A percentile compares a stretch with the other conserved stretches of the same genome.
phyloP scores from a whole-genome alignment of 2,797 vertebrate genomes.

The Catamblyrhynchus diadema region DNA sequence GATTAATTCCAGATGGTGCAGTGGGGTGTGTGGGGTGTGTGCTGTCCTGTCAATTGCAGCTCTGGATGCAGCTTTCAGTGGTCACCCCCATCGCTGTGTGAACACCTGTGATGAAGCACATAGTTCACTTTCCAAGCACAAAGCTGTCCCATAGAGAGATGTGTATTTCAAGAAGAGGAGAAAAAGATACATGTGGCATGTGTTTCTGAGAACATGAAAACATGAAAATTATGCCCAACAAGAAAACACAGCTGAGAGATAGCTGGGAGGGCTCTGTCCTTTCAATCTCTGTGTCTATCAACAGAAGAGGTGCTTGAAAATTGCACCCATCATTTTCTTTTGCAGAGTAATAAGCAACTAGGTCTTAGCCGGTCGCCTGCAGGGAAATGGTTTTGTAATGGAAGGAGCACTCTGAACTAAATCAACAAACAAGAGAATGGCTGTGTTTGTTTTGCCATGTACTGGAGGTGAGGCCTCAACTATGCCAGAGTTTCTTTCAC shows the following conservation, averaged over 20 bases:
- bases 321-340: constrained; percentile 39
- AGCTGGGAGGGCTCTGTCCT: background rate
- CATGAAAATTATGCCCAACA: background rate
- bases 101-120: background rate
- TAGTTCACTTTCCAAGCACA: background rate
- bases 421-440: constrained; percentile 70
- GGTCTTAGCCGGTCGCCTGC: constrained; percentile 50
- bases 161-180: background rate
- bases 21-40: background rate
- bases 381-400: constrained; percentile 66
- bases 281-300: constrained; percentile 10
- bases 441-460: constrained; percentile 68
- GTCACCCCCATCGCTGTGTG: background rate
- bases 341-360: constrained; percentile 56
- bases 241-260: background rate
- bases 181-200: background rate
- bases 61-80: background rate
- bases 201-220: background rate
- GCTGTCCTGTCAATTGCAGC: fast-evolving
- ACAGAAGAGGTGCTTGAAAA: constrained; percentile 28
- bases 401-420: constrained; percentile 58
- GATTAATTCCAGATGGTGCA: background rate
- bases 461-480: constrained; percentile 63
- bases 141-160: background rate
- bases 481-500: constrained; percentile 39